phyloP scores from a whole-genome alignment of 2,113 vertebrate species.

The Pachyramphus minor region DNA sequence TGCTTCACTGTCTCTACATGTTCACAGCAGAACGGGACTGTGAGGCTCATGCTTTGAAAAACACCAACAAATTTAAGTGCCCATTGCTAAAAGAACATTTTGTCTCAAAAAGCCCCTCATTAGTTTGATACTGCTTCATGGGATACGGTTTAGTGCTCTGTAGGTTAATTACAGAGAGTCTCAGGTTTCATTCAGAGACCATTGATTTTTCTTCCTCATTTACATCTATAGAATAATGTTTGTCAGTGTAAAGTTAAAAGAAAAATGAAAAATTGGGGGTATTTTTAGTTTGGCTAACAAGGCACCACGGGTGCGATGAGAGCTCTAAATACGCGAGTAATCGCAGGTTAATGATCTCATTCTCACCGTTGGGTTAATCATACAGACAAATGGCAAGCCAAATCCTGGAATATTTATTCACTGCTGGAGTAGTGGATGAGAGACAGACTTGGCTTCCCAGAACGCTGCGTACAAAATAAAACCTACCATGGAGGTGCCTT shows the following conservation, averaged over 20 bases:
- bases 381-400: background rate
- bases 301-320: background rate
- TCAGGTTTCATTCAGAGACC: background rate
- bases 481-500: background rate
- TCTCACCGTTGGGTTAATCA: background rate
- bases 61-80: rapidly evolving
- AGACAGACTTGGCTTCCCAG: background rate
- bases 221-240: background rate
- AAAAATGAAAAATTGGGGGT: background rate
- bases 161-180: background rate
- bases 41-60: rapidly evolving
- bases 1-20: rapidly evolving
- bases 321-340: background rate
- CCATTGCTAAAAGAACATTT: rapidly evolving
- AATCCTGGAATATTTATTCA: background rate
- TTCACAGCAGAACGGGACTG: rapidly evolving
- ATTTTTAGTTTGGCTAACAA: background rate
- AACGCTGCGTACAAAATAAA: background rate
- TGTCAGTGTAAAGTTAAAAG: background rate
- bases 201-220: background rate
- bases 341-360: constrained; percentile 35
- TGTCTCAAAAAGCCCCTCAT: rapidly evolving
- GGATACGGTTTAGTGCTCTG: rapidly evolving
- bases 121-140: rapidly evolving
- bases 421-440: background rate